Evolutionary conservation across 2,797 vertebrate genomes (phyloP).

Genomic region (Setipinna tenuifilis): DNA sequence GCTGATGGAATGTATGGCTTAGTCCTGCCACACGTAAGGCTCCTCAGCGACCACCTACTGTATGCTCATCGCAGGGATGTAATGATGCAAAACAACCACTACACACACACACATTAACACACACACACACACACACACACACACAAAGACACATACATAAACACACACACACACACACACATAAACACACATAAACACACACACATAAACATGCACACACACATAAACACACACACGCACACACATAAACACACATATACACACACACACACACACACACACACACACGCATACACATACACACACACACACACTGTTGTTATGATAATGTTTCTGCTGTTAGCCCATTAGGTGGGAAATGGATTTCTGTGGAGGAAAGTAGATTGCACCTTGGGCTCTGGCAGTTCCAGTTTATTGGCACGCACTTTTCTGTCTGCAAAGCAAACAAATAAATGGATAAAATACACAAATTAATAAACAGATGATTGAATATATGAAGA

Average conservation of each 20-base stretch:
- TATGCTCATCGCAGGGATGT: no score
- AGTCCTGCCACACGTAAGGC: no score
- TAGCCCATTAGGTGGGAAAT: neutral
- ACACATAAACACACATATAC: neutral
- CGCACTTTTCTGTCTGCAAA: neutral
- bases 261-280: neutral
- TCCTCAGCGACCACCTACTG: no score
- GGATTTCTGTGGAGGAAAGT: neutral
- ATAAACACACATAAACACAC: neutral
- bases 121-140: no score
- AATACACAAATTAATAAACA: no score
- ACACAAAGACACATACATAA: neutral
- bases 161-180: neutral
- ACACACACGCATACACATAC: neutral
- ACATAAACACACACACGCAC: neutral
- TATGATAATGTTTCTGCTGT: conserved; percentile 1
- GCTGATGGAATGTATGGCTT: no score
- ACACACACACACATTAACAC: neutral
- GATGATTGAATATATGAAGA: no score
- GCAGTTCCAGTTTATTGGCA: neutral
- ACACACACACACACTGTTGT: neutral
- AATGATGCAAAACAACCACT: no score
- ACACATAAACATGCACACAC: neutral
- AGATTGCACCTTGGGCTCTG: neutral
- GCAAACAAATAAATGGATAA: neutral